Evolutionary conservation across 2,113 vertebrate species (phyloP).

Genomic region (Mungos mungo): DNA sequence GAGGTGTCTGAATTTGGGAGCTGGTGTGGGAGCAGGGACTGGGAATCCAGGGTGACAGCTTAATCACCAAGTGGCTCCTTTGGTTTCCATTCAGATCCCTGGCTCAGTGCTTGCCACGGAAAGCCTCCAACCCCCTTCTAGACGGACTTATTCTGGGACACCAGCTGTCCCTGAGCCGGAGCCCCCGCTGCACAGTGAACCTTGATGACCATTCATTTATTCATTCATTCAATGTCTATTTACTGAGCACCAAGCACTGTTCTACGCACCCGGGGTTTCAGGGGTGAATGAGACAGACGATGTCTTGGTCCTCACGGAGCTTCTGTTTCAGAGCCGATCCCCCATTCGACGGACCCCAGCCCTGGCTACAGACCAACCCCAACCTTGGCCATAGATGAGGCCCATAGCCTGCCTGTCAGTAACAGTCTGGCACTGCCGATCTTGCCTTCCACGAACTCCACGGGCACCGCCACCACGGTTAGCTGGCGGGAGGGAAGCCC

Average conservation of each 20-base stretch:
- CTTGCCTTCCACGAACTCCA: not conserved
- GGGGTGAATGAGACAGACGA: not conserved
- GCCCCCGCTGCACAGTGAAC: not conserved
- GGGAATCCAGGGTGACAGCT: not conserved
- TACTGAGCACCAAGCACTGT: not conserved
- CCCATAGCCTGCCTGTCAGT: not conserved
- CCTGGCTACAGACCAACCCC: not conserved
- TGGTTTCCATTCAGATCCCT: not conserved
- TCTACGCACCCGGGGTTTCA: not conserved
- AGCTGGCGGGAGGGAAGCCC: not conserved
- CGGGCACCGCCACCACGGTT: rapidly evolving
- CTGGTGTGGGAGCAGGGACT: not conserved
- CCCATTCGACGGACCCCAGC: not conserved
- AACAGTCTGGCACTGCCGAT: not conserved
- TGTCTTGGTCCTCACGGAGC: rapidly evolving
- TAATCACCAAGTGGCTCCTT: not conserved
- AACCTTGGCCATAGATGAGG: not conserved
- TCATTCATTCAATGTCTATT: rapidly evolving
- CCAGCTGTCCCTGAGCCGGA: not conserved
- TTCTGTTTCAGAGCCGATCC: not conserved
- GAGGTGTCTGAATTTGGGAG: not conserved
- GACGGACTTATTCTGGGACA: not conserved
- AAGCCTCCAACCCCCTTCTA: not conserved
- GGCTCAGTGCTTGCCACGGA: not conserved
- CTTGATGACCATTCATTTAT: not conserved